Evolutionary conservation across 1,140 invertebrate species (phyloP).

Genomic region (Bombus huntii): DNA sequence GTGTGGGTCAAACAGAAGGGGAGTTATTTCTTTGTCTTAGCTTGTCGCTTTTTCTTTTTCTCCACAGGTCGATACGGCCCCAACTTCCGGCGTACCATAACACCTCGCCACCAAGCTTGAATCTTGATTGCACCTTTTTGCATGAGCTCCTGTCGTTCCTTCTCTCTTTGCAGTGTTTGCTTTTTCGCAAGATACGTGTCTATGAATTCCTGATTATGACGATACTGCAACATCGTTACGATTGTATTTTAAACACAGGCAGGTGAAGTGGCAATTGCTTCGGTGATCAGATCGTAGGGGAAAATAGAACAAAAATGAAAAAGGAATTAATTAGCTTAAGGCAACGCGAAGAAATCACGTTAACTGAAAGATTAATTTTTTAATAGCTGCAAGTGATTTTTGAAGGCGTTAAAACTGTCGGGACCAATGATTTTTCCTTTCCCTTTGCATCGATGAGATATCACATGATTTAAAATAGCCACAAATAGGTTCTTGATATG

Average conservation of each 20-base stretch:
- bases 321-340: not conserved
- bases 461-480: constrained; percentile 24
- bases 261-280: not conserved
- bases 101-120: constrained; percentile 88
- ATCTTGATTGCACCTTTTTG: constrained; percentile 81
- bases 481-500: constrained; percentile 48
- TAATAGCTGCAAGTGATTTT: not conserved
- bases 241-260: not conserved
- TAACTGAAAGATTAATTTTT: not conserved
- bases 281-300: not conserved
- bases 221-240: constrained; percentile 71
- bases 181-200: constrained; percentile 78
- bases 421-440: too few relatives aligned
- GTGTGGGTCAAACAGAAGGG: not conserved
- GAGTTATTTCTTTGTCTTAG: constrained; percentile 80
- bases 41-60: constrained; percentile 82
- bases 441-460: not conserved
- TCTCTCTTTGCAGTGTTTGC: constrained; percentile 64
- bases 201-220: constrained; percentile 77
- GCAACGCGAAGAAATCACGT: not conserved
- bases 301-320: not conserved
- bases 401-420: not conserved
- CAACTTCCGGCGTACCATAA: constrained; percentile 86
- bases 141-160: constrained; percentile 72
- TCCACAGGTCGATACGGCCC: constrained; percentile 84